Evolutionary conservation across 2,113 vertebrate species (phyloP).

Genomic region (Tapirus terrestris): DNA sequence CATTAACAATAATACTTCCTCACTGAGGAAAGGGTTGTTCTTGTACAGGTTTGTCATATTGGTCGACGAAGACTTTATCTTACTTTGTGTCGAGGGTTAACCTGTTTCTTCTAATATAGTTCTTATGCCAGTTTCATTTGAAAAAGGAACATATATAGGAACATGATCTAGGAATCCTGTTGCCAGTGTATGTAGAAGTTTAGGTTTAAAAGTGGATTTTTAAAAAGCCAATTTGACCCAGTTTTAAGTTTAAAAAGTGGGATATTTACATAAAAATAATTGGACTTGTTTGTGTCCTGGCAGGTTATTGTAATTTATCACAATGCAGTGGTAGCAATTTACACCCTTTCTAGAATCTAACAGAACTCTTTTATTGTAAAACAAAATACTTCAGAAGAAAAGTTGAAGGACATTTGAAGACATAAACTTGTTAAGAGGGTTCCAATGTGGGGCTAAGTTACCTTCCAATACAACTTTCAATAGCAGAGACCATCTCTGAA

Average conservation of each 20-base stretch:
- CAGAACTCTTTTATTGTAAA: not conserved
- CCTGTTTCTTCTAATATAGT: not conserved
- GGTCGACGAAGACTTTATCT: not conserved
- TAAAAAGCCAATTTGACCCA: not conserved
- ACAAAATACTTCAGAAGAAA: not conserved
- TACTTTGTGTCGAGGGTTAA: not conserved
- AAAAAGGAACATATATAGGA: not conserved
- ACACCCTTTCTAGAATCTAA: not conserved
- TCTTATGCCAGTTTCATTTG: not conserved
- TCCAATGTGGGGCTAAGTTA: no score
- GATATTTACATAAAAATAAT: not conserved
- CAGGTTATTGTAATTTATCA: not conserved
- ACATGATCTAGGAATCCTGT: not conserved
- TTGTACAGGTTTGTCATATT: not conserved
- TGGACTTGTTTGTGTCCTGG: not conserved
- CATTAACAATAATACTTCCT: not conserved
- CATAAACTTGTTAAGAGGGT: not conserved
- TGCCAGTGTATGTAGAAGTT: not conserved
- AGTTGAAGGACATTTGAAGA: not conserved
- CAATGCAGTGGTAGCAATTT: not conserved
- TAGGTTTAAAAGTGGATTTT: conserved; percentile 36
- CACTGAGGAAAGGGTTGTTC: not conserved
- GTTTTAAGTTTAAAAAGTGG: not conserved
- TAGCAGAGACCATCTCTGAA: not conserved
- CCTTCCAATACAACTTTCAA: not conserved